phyloP scores from a whole-genome alignment of 2,888 invertebrate genomes.

The Catocala sponsa region DNA sequence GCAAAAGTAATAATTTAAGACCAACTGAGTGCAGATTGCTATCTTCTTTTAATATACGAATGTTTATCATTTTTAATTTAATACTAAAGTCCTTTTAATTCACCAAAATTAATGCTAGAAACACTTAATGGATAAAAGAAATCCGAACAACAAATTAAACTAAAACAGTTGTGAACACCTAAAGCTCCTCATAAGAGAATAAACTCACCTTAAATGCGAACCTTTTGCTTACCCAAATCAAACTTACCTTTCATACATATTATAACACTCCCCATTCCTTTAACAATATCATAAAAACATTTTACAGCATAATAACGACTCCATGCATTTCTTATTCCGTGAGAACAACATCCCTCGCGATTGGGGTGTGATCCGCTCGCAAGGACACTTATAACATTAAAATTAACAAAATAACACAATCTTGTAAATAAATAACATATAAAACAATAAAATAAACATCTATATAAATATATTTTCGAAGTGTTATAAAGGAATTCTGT shows the following conservation, averaged over 20 bases:
- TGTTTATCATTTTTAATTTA: too few species aligned
- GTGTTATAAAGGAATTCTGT: slow-evolving; percentile 16
- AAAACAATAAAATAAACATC: slow-evolving; percentile 32
- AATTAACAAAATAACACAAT: slow-evolving; percentile 72
- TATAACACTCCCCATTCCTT: slow-evolving; percentile 21
- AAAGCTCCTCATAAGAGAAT: background rate
- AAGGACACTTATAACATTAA: slow-evolving; percentile 72
- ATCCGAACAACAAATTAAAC: background rate
- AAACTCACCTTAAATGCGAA: background rate
- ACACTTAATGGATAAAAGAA: background rate
- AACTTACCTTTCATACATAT: slow-evolving; percentile 15
- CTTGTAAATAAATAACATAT: slow-evolving; percentile 64
- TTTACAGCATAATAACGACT: slow-evolving; percentile 55
- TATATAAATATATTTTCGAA: slow-evolving; percentile 26
- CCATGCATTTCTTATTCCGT: slow-evolving; percentile 58
- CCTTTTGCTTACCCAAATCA: slow-evolving; percentile 13
- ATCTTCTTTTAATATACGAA: too few species aligned
- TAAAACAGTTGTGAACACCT: background rate
- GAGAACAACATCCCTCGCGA: slow-evolving; percentile 75
- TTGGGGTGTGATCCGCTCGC: slow-evolving; percentile 81
- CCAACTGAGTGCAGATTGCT: too few species aligned
- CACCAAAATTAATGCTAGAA: too few species aligned
- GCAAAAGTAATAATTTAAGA: too few species aligned
- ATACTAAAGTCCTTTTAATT: too few species aligned
- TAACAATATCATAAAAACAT: slow-evolving; percentile 36